These are phyloP conservation scores for Hetaerina titia DNA, from an alignment of 2,888 invertebrate genomes.

Conservation along the genomic window DNA sequence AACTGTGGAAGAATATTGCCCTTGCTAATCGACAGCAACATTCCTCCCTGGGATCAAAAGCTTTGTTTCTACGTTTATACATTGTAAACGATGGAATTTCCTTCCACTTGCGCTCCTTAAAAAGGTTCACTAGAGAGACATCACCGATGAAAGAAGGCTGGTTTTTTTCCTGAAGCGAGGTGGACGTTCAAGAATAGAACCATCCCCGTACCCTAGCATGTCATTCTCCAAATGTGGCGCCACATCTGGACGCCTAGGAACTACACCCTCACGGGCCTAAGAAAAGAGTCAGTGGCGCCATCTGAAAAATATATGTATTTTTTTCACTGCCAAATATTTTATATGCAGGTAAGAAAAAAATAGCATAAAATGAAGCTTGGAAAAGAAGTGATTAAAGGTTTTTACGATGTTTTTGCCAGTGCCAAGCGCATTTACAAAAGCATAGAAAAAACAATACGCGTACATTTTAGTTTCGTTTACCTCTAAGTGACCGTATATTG, in stretches of 20 bases:
- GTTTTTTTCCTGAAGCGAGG: background rate
- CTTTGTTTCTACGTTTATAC: background rate
- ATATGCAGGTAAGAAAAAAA: background rate
- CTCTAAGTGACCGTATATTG: too few relatives aligned
- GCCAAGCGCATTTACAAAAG: background rate
- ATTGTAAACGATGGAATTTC: background rate
- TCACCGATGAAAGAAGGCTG: background rate
- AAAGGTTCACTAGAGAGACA: conserved; percentile 19
- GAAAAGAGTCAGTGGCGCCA: background rate
- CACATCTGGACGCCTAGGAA: background rate
- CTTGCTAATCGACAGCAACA: background rate
- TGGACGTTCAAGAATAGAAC: background rate
- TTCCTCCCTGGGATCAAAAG: background rate
- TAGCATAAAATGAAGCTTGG: background rate
- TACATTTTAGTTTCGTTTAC: too few relatives aligned
- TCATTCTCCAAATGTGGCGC: background rate
- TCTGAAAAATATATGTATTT: background rate
- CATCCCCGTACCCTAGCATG: background rate
- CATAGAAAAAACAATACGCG: too few relatives aligned
- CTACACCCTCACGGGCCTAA: background rate
- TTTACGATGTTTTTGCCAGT: background rate
- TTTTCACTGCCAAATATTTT: background rate
- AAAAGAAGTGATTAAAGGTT: background rate
- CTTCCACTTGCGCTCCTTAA: conserved; percentile 48
- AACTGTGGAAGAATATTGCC: background rate